Base-by-base conservation (phyloP, 2,888 invertebrate species). In the Leucoma salicis region DNA sequence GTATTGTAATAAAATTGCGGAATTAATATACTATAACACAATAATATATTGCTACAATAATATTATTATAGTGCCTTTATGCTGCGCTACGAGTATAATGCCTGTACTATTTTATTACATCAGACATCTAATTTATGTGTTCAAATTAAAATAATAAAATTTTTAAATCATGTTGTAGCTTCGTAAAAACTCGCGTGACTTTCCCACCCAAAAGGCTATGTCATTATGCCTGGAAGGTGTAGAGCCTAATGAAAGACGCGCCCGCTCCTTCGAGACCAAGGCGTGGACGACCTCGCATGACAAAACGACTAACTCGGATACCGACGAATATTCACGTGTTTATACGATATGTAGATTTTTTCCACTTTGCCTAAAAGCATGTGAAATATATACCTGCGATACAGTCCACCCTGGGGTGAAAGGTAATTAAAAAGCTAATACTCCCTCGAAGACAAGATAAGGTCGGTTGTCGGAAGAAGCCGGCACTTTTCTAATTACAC, bases 381-480 rank as follows among this genome's bases (percentile, higher is more conserved):
- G 6, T 4, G 3, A 16, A 3, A 3, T 16, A 16, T 6, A 16
- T 16, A 16, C 16, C 6, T 16, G 27, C 10, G 3, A 29, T 5
- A 6, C 10, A 10, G 42, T 49, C 49, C 39, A 43, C 32, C 45
- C 49, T 54, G 50, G 76, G 77, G 74, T 60, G 72, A 71, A 75
- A 27, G n/a, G 79, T 86, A 87, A 88, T 88, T 87, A 87, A 86
- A 85, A 84, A 82, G 70, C 70, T 79, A 76, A 81, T 78, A 72
- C 78, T 72, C 78, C 76, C 82, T 79, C 78, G 82, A 88, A 88
- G 87, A 86, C 81, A 87, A 87, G 89, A 87, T 88, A 88, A 88
- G 82, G 82, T 69, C 66, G 67, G 63, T 65, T 60, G 77, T 78
- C 78, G 86, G 86, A 88, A 88, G 88, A 88, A 84, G 85, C 79